phyloP scores from a whole-genome alignment of 2,113 vertebrate genomes.

The Ammodytes marinus region DNA sequence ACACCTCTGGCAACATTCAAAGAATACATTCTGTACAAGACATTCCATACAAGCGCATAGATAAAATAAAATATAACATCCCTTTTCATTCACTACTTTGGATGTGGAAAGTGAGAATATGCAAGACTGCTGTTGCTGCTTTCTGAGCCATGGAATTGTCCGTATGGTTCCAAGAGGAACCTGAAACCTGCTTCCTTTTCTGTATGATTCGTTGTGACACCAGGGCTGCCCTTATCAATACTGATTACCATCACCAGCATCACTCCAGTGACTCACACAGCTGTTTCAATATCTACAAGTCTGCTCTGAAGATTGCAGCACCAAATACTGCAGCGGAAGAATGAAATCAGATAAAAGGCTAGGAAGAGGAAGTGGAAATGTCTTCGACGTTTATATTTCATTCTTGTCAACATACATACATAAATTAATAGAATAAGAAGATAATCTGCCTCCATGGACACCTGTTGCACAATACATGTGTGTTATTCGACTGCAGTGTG shows the following conservation, averaged over 20 bases:
- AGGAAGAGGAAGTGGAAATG: neutral
- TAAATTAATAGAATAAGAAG: slow-evolving; percentile 4
- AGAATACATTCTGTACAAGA: neutral
- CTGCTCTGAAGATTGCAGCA: slow-evolving; percentile 33
- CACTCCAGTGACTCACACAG: slow-evolving; percentile 54
- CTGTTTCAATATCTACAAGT: slow-evolving; percentile 59
- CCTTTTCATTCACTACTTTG: slow-evolving; percentile 37
- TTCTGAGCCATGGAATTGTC: slow-evolving; percentile 43
- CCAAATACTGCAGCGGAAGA: slow-evolving; percentile 20
- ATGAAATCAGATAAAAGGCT: slow-evolving; percentile 18
- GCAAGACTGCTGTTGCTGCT: slow-evolving; percentile 9
- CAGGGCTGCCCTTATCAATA: slow-evolving; percentile 75
- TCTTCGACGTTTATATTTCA: neutral
- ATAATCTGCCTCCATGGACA: neutral
- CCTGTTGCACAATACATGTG: neutral
- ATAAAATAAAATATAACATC: slow-evolving; percentile 11
- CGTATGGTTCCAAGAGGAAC: slow-evolving; percentile 48
- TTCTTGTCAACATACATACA: neutral
- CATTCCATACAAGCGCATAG: neutral
- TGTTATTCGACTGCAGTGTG: neutral
- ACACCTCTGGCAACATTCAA: slow-evolving; percentile 8
- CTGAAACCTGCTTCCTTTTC: slow-evolving; percentile 63
- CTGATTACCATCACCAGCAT: slow-evolving; percentile 71
- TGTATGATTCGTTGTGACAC: slow-evolving; percentile 72
- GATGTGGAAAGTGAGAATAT: slow-evolving; percentile 36